These are phyloP conservation scores for Varanus komodoensis DNA, from an alignment of 2,113 vertebrate species.

Conservation along the genomic window DNA sequence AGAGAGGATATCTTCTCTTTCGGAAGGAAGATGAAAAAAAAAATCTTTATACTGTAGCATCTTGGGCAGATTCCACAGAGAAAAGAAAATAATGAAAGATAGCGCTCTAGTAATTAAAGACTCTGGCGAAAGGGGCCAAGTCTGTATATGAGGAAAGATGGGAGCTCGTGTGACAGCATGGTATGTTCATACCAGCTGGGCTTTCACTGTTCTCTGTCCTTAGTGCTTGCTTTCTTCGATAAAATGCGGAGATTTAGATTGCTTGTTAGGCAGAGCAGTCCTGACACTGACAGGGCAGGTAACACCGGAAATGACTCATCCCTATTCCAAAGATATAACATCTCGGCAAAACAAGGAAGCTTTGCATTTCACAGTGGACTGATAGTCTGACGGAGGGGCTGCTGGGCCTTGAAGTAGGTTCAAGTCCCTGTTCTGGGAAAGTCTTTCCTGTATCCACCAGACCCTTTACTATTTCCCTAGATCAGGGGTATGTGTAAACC, in stretches of 20 bases:
- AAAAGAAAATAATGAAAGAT: slow-evolving; percentile 48
- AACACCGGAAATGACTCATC: slow-evolving; percentile 51
- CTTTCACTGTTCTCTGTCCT: neutral
- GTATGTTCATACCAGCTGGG: slow-evolving; percentile 56
- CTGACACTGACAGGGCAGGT: slow-evolving; percentile 17
- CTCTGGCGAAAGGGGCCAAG: slow-evolving; percentile 50
- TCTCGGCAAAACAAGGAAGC: slow-evolving; percentile 34
- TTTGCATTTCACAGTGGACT: neutral
- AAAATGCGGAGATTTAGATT: slow-evolving; percentile 10
- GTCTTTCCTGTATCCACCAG: too few species aligned
- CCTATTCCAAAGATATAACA: neutral
- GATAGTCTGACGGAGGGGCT: too few species aligned
- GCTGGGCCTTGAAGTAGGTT: neutral
- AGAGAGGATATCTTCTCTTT: slow-evolving; percentile 47
- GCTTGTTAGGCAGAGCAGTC: slow-evolving; percentile 56
- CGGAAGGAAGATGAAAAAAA: slow-evolving; percentile 54
- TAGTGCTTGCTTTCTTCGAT: slow-evolving; percentile 7
- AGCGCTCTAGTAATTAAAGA: slow-evolving; percentile 51
- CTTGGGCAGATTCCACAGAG: slow-evolving; percentile 62
- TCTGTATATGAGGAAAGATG: slow-evolving; percentile 58
- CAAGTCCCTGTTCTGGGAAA: neutral
- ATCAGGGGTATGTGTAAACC: too few species aligned
- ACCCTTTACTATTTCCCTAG: too few species aligned
- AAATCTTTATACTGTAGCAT: slow-evolving; percentile 56
- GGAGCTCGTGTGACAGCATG: slow-evolving; percentile 23